These are phyloP conservation scores for Melieria omissa DNA, from an alignment of 2,888 invertebrate genomes.

Conservation along the genomic window DNA sequence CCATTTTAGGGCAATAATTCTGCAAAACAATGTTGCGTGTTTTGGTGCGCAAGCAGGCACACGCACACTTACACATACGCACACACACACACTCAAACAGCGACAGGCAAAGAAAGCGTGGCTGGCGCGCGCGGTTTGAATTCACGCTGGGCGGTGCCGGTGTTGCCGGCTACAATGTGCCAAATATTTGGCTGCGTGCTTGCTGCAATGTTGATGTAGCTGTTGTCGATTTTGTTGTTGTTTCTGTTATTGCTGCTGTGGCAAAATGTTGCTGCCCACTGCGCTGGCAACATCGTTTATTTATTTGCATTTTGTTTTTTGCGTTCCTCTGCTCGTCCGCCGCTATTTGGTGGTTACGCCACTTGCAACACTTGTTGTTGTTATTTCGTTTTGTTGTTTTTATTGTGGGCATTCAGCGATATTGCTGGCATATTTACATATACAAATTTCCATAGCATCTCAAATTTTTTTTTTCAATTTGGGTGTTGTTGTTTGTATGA, in stretches of 20 bases:
- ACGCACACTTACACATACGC: too few species aligned
- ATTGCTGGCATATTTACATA: constrained; percentile 1
- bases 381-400: too few species aligned
- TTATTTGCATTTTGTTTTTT: not conserved
- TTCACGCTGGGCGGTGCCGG: not conserved
- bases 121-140: not conserved
- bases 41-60: constrained; percentile 22
- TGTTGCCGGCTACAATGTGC: constrained; percentile 25
- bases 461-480: not conserved
- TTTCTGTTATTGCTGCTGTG: constrained; percentile 1
- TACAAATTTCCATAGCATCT: not conserved
- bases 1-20: constrained; percentile 51
- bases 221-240: constrained; percentile 19
- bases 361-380: too few species aligned
- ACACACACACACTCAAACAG: constrained; percentile 29
- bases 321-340: too few species aligned
- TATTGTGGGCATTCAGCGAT: too few species aligned
- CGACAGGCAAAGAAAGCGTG: constrained; percentile 10
- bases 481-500: not conserved
- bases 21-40: constrained; percentile 48
- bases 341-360: too few species aligned
- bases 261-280: too few species aligned
- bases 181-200: not conserved
- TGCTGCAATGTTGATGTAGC: constrained; percentile 1
- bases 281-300: not conserved